Evolutionary conservation across 2,797 vertebrate genomes (phyloP).

Genomic region (Chloroceryle inda): DNA sequence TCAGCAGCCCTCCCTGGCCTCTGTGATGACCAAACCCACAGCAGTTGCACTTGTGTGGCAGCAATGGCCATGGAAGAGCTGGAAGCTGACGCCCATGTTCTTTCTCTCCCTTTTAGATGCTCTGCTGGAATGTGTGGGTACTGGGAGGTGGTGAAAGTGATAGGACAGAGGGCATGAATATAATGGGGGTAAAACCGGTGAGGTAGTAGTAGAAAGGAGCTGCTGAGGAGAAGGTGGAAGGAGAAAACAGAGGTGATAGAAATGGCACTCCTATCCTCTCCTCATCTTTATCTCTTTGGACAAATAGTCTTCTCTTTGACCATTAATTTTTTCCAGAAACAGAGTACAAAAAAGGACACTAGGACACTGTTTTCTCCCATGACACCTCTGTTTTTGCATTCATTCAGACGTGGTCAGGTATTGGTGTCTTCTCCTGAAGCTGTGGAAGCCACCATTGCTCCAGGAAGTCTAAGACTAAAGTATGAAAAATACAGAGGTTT

Average conservation of each 20-base stretch:
- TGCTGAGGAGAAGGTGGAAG: not conserved
- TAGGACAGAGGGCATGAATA: not conserved
- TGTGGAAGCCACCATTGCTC: not conserved
- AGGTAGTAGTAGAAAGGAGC: not conserved
- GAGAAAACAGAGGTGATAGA: not conserved
- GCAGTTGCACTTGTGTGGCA: accelerated
- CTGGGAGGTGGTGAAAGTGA: not conserved
- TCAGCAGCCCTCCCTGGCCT: not conserved
- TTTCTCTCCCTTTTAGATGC: not conserved
- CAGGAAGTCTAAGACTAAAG: not conserved
- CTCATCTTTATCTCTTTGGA: not conserved
- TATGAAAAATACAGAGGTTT: not conserved
- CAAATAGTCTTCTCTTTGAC: not conserved
- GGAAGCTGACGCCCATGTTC: not conserved
- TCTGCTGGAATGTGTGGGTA: not conserved
- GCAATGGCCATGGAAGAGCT: not conserved
- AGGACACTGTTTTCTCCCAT: not conserved
- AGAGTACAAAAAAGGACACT: not conserved
- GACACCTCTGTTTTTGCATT: not conserved
- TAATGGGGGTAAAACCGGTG: not conserved
- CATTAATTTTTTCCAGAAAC: not conserved
- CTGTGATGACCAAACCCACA: accelerated
- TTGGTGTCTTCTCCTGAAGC: not conserved
- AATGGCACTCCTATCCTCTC: not conserved
- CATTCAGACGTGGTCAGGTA: not conserved